These are phyloP conservation scores for Caenorhabditis afra DNA, from an alignment of 2,888 invertebrate genomes.

Conservation along the genomic window DNA sequence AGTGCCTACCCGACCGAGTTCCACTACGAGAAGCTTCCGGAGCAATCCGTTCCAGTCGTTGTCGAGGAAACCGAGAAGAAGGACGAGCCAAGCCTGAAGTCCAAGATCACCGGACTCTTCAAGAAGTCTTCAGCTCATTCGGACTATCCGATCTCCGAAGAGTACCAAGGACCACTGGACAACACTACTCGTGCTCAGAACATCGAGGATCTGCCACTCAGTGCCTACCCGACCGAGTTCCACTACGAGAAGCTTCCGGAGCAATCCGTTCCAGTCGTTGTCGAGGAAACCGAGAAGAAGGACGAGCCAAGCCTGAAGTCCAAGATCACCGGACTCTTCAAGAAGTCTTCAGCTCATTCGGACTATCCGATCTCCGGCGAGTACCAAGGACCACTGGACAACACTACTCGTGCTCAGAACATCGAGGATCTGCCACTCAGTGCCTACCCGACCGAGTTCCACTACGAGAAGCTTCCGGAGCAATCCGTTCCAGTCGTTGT, in stretches of 20 bases:
- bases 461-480: constrained; percentile 44
- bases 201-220: constrained; percentile 44
- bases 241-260: constrained; percentile 51
- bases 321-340: constrained; percentile 37
- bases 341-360: constrained; percentile 23
- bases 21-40: constrained; percentile 27
- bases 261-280: constrained; percentile 4
- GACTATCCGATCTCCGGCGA: constrained; percentile 22
- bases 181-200: constrained; percentile 25
- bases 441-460: constrained; percentile 55
- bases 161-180: constrained; percentile 35
- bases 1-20: constrained; percentile 25
- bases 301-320: constrained; percentile 17
- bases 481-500: constrained; percentile 5
- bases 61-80: constrained; percentile 33
- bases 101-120: constrained; percentile 60
- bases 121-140: constrained; percentile 50
- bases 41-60: constrained; percentile 17
- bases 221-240: constrained; percentile 41
- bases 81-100: constrained; percentile 22
- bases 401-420: constrained; percentile 39
- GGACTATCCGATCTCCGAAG: constrained; percentile 31
- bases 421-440: constrained; percentile 60
- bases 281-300: constrained; percentile 22
- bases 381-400: constrained; percentile 15